These are phyloP conservation scores for Orientallactaga bullata DNA, from an alignment of 2,113 vertebrate genomes.

Conservation along the genomic window DNA sequence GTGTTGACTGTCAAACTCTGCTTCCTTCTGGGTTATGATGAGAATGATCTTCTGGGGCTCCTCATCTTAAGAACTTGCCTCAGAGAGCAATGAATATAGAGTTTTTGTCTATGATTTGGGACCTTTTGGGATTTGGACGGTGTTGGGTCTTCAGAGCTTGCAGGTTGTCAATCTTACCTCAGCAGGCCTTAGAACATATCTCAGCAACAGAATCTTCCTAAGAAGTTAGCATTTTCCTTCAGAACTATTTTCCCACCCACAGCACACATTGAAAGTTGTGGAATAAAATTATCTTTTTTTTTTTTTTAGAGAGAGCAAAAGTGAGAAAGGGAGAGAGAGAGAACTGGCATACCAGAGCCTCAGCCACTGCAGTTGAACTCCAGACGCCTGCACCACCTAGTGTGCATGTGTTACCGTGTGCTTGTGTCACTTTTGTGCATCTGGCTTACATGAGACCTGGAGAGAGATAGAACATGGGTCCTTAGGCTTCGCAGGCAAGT, in stretches of 20 bases:
- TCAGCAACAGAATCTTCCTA: neutral
- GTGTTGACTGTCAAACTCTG: neutral
- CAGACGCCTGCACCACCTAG: no score
- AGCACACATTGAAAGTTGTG: neutral
- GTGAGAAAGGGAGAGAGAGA: no score
- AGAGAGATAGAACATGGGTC: no score
- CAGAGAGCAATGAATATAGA: neutral
- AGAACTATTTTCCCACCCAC: neutral
- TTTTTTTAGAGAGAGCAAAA: no score
- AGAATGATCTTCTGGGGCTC: neutral
- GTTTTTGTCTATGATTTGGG: neutral
- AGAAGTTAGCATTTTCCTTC: constrained; percentile 36
- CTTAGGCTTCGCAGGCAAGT: no score
- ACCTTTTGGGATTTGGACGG: neutral
- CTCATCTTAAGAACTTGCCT: neutral
- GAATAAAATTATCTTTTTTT: neutral
- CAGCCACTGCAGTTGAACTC: no score
- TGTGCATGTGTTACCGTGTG: no score
- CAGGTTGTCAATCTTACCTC: neutral
- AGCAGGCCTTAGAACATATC: neutral
- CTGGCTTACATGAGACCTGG: no score
- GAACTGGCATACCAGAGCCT: no score
- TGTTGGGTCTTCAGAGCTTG: neutral
- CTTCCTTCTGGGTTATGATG: neutral
- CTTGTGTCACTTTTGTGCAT: no score